Evolutionary conservation across 2,888 invertebrate genomes (phyloP), one percentile per base, ranked within the genome.

Genomic region (Spialia ferax): DNA sequence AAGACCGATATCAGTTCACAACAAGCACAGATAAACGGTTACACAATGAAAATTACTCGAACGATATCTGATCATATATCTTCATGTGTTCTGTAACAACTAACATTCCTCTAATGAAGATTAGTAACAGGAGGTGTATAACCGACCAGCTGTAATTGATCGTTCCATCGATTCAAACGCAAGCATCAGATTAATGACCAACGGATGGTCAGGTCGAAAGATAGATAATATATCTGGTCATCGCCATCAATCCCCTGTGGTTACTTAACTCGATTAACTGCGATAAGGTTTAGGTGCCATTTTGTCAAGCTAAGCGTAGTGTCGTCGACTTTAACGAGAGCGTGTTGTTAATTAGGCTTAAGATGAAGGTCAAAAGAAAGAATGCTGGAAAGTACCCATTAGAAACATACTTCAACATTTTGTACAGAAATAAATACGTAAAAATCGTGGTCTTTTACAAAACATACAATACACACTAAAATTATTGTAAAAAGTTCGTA

Each of bases 211-310:
- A 84, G 89, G 88, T 89, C 83, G 83, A 83, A 84, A 22, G 81
- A 84, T 81, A 86, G 89, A 90, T 90, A 91, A 92, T 92, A 88
- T 90, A 89, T 91, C 88, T 91, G 87, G 88, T 88, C 87, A 85
- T 82, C 77, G 74, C 87, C 81, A 91, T 91, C 89, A 90, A 92
- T 91, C 79, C 77, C 18, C 15, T 88, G 87, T 79, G 89, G 91
- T 89, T 87, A 89, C 87, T 90, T 89, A 87, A 87, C 86, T 88
- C 88, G 88, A 90, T 91, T 88, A 87, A 84, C 83, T 82, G 83
- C 79, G 81, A 84, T 86, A 86, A 83, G 81, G 77, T 76, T 74
- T 32, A 20, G 38, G 38, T 38, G 13, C 3, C 13, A 63, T 63
- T n/a, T 42, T 26, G 23, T 42, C 42, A 42, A 15, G 15, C 1